Evolutionary conservation across 2,113 vertebrate genomes (phyloP), one percentile per base, ranked within the genome.

Genomic region (Oenanthe oenanthe): DNA sequence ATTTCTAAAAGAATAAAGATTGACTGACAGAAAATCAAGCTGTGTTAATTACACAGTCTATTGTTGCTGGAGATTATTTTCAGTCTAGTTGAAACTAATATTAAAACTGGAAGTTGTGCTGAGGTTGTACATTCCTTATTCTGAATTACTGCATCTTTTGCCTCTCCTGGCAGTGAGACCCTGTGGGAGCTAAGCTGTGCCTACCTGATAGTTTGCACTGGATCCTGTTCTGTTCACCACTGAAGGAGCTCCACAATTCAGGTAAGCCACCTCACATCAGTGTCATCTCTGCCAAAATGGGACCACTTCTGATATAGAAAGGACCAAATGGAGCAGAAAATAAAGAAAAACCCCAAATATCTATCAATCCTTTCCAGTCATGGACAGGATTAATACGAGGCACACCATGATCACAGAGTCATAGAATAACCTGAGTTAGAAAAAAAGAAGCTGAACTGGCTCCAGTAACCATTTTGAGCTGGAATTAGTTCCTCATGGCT

Each of bases 31-130:
- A 88, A 89, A 82, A 88, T 43, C 90, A 93, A 92, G 66, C 54
- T 89, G 88, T 70, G 78, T 93, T 92, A 92, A 89, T 82, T 85
- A 67, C 17, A 58, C 11, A 3, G 24, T 63, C 18, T 56, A 82
- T 79, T 96, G 78, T 61, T 87, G 43, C 36, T 79, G 32, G 54
- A 82, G 86, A 91, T 95, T 96, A 90, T 90, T 95, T 92, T 89
- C 63, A 54, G 18, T 74, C 48, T 84, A 54, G 19, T 48, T 94
- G 90, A 87, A 95, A 87, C 53, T 62, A 81, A 57, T 92, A 89
- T 96, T 93, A 91, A 85, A 88, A 40, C 42, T 92, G 54, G 24
- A 83, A 92, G n/a, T 85, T 96, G 40, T 96, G 91, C 91, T 96
- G 94, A 87, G 81, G 19, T 93, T 88, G 88, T 88, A 47, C 61